phyloP scores from a whole-genome alignment of 2,888 invertebrate genomes.

The Cryptocephalus primarius region DNA sequence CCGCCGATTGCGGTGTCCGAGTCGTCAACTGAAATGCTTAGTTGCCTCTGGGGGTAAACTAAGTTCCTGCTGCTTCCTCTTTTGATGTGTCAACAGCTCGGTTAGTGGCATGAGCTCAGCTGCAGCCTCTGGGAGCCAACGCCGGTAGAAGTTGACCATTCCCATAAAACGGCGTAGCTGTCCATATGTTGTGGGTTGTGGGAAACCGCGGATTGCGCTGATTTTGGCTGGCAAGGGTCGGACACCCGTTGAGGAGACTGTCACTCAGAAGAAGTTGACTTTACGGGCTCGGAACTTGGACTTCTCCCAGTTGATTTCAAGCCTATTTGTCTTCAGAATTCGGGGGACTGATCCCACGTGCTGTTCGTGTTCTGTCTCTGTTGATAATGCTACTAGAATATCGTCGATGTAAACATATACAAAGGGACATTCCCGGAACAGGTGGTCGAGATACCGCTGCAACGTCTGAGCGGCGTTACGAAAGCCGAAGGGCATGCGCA shows the following conservation, averaged over 20 bases:
- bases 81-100: background rate
- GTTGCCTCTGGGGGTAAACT: background rate
- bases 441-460: slow-evolving; percentile 6
- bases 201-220: background rate
- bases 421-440: slow-evolving; percentile 3
- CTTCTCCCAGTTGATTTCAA: background rate
- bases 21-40: background rate
- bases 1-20: slow-evolving; percentile 12
- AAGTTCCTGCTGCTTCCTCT: background rate
- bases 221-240: background rate
- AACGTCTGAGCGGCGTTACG: slow-evolving; percentile 6
- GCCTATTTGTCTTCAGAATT: background rate
- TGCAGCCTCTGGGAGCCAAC: slow-evolving; percentile 8
- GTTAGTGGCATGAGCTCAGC: slow-evolving; percentile 2
- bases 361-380: slow-evolving; percentile 3
- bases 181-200: slow-evolving; percentile 1
- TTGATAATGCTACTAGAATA: slow-evolving; percentile 2
- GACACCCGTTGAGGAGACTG: slow-evolving; percentile 1
- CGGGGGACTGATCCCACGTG: too few species aligned
- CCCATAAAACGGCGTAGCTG: slow-evolving; percentile 11
- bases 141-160: slow-evolving; percentile 11
- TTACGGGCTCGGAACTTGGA: background rate
- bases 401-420: slow-evolving; percentile 6
- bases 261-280: background rate
- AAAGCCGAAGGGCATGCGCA: slow-evolving; percentile 5